phyloP scores from a whole-genome alignment of 1,140 invertebrate species.

The Drosophila mayri region DNA sequence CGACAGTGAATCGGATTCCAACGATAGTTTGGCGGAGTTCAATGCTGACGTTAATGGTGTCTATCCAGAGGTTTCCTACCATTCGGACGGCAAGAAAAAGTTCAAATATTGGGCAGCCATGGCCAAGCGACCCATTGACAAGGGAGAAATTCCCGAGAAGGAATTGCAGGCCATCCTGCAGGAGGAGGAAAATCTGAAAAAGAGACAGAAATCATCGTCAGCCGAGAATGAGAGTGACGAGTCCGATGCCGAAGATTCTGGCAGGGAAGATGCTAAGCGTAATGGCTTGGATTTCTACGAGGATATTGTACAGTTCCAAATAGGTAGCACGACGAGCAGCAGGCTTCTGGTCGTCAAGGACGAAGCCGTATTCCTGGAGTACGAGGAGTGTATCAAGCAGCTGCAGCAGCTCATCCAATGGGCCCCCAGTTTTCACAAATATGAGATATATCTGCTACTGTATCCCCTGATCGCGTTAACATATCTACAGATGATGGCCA shows the following conservation, averaged over 20 bases:
- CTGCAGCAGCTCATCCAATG: neutral
- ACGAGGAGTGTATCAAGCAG: constrained; percentile 28
- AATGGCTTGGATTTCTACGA: constrained; percentile 36
- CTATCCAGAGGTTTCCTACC: neutral
- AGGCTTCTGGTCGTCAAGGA: constrained; percentile 7
- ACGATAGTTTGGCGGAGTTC: neutral
- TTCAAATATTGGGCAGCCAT: constrained; percentile 27
- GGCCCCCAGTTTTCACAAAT: constrained; percentile 37
- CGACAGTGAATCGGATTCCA: neutral
- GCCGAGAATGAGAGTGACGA: neutral
- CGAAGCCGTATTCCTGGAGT: constrained; percentile 6
- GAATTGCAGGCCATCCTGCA: constrained; percentile 1
- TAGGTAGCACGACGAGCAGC: neutral
- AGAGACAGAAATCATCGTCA: neutral
- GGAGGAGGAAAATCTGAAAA: neutral
- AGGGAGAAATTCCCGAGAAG: constrained; percentile 15
- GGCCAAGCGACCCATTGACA: constrained; percentile 30
- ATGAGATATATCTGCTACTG: constrained; percentile 37
- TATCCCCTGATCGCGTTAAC: constrained; percentile 39
- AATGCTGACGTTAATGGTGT: neutral
- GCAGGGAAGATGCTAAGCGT: neutral
- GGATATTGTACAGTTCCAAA: neutral
- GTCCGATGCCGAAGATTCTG: neutral
- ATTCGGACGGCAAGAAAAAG: neutral
- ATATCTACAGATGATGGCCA: constrained; percentile 48